Percentiles rank a stretch among this genome's conserved stretches.
These are phyloP conservation scores for Leptinotarsa undecemlineata DNA, from an alignment of 1,140 invertebrate genomes.

Conservation along the genomic window DNA sequence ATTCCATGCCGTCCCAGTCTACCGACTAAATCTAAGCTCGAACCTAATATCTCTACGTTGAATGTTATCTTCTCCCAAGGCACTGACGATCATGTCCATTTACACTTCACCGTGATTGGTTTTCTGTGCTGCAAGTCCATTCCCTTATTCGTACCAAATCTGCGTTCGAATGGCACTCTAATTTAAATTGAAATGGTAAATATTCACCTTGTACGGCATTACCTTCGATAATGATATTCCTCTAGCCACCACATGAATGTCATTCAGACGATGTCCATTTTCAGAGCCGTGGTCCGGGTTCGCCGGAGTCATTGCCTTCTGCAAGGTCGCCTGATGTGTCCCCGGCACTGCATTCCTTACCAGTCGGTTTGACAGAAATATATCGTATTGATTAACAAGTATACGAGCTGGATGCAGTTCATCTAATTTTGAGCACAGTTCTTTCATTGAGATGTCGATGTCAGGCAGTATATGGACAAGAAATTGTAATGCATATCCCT, in stretches of 20 bases:
- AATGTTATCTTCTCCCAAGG: too few relatives aligned
- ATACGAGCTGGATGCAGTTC: too few relatives aligned
- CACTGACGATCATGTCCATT: neutral
- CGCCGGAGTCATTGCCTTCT: neutral
- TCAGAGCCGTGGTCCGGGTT: neutral
- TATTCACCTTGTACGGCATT: neutral
- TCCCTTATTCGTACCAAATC: slow-evolving; percentile 5
- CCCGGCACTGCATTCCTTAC: too few relatives aligned
- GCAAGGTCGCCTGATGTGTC: neutral
- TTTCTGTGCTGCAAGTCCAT: neutral
- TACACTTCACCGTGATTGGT: neutral
- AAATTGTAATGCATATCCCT: too few relatives aligned
- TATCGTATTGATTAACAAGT: too few relatives aligned
- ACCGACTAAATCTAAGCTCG: too few relatives aligned
- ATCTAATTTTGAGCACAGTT: too few relatives aligned
- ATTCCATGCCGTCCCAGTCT: too few relatives aligned
- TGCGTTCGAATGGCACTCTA: slow-evolving; percentile 7
- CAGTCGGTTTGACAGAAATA: too few relatives aligned
- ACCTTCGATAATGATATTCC: slow-evolving; percentile 2
- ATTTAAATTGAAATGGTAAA: slow-evolving; percentile 7
- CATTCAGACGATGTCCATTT: slow-evolving; percentile 7
- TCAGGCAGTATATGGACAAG: too few relatives aligned
- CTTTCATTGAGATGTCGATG: too few relatives aligned
- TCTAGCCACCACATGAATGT: neutral
- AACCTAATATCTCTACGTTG: too few relatives aligned